Evolutionary conservation across 2,113 vertebrate species (phyloP).

Genomic region (Heliornis fulica): DNA sequence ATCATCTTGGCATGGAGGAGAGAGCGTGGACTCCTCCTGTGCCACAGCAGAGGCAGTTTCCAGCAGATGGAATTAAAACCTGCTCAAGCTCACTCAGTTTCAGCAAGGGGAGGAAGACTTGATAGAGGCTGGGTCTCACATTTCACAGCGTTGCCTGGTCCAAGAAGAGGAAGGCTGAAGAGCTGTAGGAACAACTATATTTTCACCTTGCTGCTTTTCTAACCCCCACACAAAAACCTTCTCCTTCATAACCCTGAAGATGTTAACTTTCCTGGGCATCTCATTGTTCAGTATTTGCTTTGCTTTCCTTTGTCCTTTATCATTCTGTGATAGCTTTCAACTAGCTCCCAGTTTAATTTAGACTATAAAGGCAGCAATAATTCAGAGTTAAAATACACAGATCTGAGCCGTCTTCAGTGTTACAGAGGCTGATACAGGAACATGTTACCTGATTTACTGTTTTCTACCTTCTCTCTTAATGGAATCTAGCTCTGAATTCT

Average conservation of each 20-base stretch:
- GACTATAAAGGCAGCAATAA: not conserved
- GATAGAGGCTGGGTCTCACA: not conserved
- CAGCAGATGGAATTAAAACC: not conserved
- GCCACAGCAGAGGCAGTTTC: not conserved
- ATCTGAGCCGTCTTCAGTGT: not conserved
- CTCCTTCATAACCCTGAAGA: not conserved
- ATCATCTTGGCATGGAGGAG: fast-evolving
- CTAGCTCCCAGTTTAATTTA: not conserved
- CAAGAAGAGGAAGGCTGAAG: not conserved
- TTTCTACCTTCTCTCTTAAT: not conserved
- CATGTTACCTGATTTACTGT: not conserved
- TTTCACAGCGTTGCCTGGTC: not conserved
- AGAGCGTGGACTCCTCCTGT: not conserved
- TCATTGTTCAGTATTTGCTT: not conserved
- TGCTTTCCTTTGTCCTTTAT: not conserved
- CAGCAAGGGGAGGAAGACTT: fast-evolving
- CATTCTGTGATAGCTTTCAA: not conserved
- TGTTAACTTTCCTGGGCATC: not conserved
- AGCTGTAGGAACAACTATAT: not conserved
- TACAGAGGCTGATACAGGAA: not conserved
- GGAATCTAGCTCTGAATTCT: not conserved
- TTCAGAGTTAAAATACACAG: not conserved
- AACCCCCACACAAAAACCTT: not conserved
- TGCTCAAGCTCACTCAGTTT: not conserved
- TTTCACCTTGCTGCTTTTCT: not conserved